Evolutionary conservation across 1,140 invertebrate genomes (phyloP).

Genomic region (Atopsyche davidsoni): DNA sequence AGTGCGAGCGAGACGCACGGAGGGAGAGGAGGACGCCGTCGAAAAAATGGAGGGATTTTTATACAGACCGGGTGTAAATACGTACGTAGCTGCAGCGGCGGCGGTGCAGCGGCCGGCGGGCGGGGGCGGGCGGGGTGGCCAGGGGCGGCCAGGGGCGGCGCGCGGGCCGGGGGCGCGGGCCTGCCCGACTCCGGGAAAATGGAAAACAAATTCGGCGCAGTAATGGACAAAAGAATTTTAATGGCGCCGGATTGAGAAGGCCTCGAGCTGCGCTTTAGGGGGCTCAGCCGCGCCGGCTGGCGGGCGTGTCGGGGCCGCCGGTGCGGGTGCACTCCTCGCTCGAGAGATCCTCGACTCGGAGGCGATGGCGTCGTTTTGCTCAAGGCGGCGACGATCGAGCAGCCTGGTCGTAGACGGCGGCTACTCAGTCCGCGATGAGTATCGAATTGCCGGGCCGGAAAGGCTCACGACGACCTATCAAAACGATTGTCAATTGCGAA

Average conservation of each 20-base stretch:
- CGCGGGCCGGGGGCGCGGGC: constrained; percentile 1
- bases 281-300: no score
- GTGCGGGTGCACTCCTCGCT: no score
- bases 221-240: constrained; percentile 27
- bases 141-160: neutral
- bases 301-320: no score
- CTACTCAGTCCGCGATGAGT: no score
- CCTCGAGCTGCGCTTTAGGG: no score
- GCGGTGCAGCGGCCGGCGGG: constrained; percentile 8
- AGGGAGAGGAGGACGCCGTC: constrained; percentile 19
- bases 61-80: constrained; percentile 29
- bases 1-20: constrained; percentile 21
- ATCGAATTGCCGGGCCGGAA: no score
- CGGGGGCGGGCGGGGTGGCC: constrained; percentile 1
- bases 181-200: constrained; percentile 9
- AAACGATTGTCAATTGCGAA: no score
- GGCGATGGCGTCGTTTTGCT: no score
- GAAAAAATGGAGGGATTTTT: constrained; percentile 32
- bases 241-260: neutral
- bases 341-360: no score
- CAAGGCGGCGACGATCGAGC: no score
- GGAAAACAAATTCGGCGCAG: constrained; percentile 15
- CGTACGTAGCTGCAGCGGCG: constrained; percentile 27
- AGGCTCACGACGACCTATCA: no score
- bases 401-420: no score